These are phyloP conservation scores for Agrochola litura DNA, from an alignment of 2,888 invertebrate genomes.

Conservation along the genomic window DNA sequence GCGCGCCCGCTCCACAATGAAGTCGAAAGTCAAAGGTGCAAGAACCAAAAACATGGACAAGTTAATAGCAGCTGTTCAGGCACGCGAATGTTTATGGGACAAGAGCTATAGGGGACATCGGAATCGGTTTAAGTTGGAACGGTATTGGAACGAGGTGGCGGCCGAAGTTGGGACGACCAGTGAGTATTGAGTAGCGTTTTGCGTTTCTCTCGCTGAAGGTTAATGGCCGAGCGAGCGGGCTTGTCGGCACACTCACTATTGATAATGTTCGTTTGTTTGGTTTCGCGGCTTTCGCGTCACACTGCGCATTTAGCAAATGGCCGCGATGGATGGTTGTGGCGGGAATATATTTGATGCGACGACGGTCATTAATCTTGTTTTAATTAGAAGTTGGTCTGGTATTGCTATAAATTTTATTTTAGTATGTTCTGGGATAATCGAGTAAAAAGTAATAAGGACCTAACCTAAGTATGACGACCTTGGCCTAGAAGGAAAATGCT, in stretches of 20 bases:
- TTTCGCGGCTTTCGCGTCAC: conserved; percentile 29
- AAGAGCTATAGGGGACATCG: conserved; percentile 86
- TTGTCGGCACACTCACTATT: conserved; percentile 39
- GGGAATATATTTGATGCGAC: conserved; percentile 16
- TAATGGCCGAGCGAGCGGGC: conserved; percentile 70
- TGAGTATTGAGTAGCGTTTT: conserved; percentile 87
- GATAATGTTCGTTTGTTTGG: conserved; percentile 58
- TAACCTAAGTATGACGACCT: background rate
- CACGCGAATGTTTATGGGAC: conserved; percentile 87
- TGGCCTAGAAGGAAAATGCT: conserved; percentile 12
- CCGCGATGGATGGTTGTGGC: conserved; percentile 14
- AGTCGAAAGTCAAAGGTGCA: conserved; percentile 82
- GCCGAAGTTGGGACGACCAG: conserved; percentile 87
- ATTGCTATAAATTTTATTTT: conserved; percentile 31
- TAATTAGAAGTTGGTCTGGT: conserved; percentile 25
- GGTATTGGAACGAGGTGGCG: conserved; percentile 89
- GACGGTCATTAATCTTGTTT: conserved; percentile 38
- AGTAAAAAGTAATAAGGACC: background rate
- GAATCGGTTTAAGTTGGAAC: conserved; percentile 86
- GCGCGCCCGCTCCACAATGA: conserved; percentile 82
- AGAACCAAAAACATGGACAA: conserved; percentile 87
- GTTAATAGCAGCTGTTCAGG: conserved; percentile 87
- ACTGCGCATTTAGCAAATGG: conserved; percentile 45
- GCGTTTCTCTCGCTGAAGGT: conserved; percentile 70
- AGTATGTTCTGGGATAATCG: background rate